phyloP scores from a whole-genome alignment of 2,113 vertebrate genomes.

The Zingel zingel region DNA sequence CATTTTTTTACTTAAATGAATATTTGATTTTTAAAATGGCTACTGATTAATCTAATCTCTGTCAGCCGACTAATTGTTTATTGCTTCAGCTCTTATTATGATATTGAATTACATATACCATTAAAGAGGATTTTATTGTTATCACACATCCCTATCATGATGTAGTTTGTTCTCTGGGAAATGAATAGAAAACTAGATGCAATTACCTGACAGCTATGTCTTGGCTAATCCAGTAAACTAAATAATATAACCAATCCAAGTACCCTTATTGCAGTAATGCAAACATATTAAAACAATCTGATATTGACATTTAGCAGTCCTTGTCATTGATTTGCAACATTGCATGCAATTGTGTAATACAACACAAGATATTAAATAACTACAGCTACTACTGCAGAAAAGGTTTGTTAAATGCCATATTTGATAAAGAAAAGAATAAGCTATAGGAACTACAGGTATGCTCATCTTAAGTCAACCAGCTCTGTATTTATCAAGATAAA shows the following conservation, averaged over 20 bases:
- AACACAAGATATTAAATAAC: background rate
- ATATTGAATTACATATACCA: background rate
- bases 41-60: conserved; percentile 2
- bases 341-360: background rate
- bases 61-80: too few relatives aligned
- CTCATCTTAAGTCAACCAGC: conserved; percentile 18
- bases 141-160: background rate
- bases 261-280: background rate
- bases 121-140: background rate
- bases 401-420: background rate
- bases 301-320: background rate
- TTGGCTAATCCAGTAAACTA: background rate
- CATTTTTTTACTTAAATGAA: background rate
- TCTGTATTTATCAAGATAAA: conserved; percentile 54
- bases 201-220: background rate
- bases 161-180: background rate
- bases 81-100: background rate
- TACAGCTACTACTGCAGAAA: conserved; percentile 1
- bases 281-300: background rate
- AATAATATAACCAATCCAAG: background rate
- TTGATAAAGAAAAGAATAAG: background rate
- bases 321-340: background rate
- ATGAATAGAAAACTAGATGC: background rate
- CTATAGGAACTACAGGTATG: conserved; percentile 12
- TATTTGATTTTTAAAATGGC: background rate